phyloP scores from a whole-genome alignment of 2,113 vertebrate species.

The Dicentrarchus labrax region DNA sequence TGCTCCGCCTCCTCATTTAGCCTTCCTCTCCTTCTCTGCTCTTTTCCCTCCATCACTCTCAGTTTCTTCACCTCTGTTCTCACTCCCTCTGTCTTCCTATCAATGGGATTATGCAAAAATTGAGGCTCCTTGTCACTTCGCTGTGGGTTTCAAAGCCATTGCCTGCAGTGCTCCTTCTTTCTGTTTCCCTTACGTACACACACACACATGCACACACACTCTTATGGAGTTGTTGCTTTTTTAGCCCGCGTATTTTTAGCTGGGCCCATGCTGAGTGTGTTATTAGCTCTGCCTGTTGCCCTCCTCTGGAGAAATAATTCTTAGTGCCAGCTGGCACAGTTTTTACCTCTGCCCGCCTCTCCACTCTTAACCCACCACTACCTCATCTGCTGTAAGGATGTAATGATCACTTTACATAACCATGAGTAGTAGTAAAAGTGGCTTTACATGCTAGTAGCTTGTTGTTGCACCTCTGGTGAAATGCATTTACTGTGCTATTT shows the following conservation, averaged over 20 bases:
- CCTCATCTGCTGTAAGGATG: constrained; percentile 16
- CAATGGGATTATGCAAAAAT: constrained; percentile 66
- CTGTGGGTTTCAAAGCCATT: constrained; percentile 51
- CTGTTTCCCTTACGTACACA: constrained; percentile 3
- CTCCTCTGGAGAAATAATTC: constrained; percentile 61
- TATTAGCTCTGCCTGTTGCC: constrained; percentile 62
- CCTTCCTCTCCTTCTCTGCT: constrained; percentile 4
- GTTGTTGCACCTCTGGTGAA: neutral
- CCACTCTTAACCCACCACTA: neutral
- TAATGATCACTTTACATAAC: constrained; percentile 25
- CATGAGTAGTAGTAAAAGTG: neutral
- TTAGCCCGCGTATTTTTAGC: constrained; percentile 62
- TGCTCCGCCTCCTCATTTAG: neutral
- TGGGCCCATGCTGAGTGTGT: constrained; percentile 59
- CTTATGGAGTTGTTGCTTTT: constrained; percentile 32
- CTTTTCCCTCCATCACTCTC: constrained; percentile 14
- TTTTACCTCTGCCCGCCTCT: constrained; percentile 27
- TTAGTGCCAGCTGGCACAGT: constrained; percentile 47
- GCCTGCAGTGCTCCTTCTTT: constrained; percentile 39
- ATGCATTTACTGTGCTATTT: neutral
- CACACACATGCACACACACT: neutral
- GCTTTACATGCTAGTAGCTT: constrained; percentile 7
- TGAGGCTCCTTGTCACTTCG: constrained; percentile 23
- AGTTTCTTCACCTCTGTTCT: constrained; percentile 36
- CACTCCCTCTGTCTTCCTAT: constrained; percentile 29